Evolutionary conservation across 2,888 invertebrate genomes (phyloP).

Genomic region (Mongoloraphidia duomilia): DNA sequence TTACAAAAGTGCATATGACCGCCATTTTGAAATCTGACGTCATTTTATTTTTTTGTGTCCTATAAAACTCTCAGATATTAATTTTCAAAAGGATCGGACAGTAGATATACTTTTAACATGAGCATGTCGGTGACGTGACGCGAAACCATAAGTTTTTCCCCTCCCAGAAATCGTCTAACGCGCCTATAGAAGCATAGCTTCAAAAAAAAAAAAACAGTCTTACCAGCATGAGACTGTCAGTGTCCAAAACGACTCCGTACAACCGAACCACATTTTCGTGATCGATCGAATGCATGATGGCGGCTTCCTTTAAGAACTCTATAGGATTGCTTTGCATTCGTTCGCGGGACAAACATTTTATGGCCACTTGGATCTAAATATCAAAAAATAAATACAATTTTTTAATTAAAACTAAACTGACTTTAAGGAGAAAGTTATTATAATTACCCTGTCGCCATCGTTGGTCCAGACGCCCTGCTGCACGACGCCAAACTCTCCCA

Average conservation of each 20-base stretch:
- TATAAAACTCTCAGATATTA: too few relatives aligned
- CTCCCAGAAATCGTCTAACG: too few relatives aligned
- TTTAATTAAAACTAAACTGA: too few relatives aligned
- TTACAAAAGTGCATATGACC: too few relatives aligned
- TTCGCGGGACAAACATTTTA: slow-evolving; percentile 90
- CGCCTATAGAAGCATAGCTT: too few relatives aligned
- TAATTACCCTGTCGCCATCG: slow-evolving; percentile 71
- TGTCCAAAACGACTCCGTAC: slow-evolving; percentile 91
- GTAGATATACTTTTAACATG: too few relatives aligned
- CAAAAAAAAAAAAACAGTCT: slow-evolving; percentile 4
- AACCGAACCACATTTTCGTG: slow-evolving; percentile 94
- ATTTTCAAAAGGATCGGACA: too few relatives aligned
- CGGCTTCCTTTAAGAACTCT: slow-evolving; percentile 95
- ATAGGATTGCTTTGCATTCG: slow-evolving; percentile 92
- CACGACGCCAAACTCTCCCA: slow-evolving; percentile 95
- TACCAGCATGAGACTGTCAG: slow-evolving; percentile 43
- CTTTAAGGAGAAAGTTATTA: slow-evolving; percentile 1
- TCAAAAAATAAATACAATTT: neutral
- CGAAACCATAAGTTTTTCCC: too few relatives aligned
- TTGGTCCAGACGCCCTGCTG: slow-evolving; percentile 97
- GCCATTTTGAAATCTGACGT: too few relatives aligned
- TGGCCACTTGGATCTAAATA: slow-evolving; percentile 79
- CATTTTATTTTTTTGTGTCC: too few relatives aligned
- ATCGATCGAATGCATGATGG: slow-evolving; percentile 95
- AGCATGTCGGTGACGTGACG: too few relatives aligned